These are phyloP conservation scores for Apotomis capreana DNA, from an alignment of 2,888 invertebrate genomes.

Conservation along the genomic window DNA sequence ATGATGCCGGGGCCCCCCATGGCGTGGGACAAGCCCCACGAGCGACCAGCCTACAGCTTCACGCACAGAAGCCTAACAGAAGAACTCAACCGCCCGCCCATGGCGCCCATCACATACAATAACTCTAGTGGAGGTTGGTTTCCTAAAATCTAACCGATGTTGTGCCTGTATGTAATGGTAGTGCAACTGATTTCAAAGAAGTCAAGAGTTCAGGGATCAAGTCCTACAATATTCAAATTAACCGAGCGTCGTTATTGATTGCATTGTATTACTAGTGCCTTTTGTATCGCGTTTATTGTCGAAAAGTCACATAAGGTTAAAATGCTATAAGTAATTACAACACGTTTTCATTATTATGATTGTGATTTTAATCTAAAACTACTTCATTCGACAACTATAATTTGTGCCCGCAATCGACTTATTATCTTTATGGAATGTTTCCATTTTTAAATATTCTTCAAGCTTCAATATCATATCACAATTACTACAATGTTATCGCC, in stretches of 20 bases:
- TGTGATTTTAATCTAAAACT: background rate
- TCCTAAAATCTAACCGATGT: background rate
- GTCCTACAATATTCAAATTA: slow-evolving; percentile 22
- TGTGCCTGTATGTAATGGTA: background rate
- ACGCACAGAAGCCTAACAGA: slow-evolving; percentile 57
- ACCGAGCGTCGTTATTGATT: slow-evolving; percentile 18
- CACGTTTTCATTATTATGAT: too few species aligned
- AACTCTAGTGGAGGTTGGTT: slow-evolving; percentile 40
- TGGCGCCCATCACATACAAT: slow-evolving; percentile 46
- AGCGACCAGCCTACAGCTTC: slow-evolving; percentile 58
- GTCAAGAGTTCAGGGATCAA: slow-evolving; percentile 16
- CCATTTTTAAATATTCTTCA: background rate
- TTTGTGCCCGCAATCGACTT: background rate
- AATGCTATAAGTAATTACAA: too few species aligned
- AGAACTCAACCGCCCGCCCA: slow-evolving; percentile 41
- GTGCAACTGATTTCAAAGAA: slow-evolving; percentile 11
- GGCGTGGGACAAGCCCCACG: slow-evolving; percentile 67
- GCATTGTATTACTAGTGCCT: slow-evolving; percentile 6
- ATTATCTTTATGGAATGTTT: slow-evolving; percentile 16
- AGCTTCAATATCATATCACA: slow-evolving; percentile 12
- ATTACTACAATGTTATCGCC: slow-evolving; percentile 26
- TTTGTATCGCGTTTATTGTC: background rate
- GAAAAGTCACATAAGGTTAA: too few species aligned
- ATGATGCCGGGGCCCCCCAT: slow-evolving; percentile 57
- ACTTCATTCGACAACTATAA: background rate